A percentile compares a stretch with the other conserved stretches of the same genome.
These are phyloP conservation scores for Chaetodon trifasciatus DNA, from an alignment of 2,797 vertebrate species.

Conservation along the genomic window DNA sequence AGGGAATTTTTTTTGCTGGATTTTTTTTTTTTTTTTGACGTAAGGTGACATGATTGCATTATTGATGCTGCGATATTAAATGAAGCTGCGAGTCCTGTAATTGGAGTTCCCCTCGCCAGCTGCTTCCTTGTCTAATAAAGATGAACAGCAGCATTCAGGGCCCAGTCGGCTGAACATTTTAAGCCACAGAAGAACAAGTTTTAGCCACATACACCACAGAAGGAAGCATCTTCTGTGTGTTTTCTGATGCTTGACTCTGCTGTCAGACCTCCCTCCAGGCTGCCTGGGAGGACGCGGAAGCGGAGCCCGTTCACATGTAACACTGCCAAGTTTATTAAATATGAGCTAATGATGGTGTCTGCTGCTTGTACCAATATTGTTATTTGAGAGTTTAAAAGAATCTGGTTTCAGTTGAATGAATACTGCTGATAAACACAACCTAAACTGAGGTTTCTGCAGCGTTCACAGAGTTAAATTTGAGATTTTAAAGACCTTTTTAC, in stretches of 20 bases:
- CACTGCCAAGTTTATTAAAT: slow-evolving; percentile 5
- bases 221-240: slow-evolving; percentile 1
- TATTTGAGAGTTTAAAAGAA: not conserved
- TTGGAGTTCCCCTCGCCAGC: slow-evolving; percentile 43
- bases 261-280: not conserved
- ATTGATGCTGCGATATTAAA: slow-evolving; percentile 41
- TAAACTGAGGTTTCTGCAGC: not conserved
- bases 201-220: slow-evolving; percentile 4
- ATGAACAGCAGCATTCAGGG: slow-evolving; percentile 25
- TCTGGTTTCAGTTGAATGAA: not conserved
- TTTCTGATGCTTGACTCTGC: not conserved
- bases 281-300: not conserved
- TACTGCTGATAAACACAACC: not conserved
- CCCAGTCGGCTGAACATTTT: slow-evolving; percentile 14
- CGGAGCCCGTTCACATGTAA: not conserved
- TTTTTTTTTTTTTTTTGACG: not conserved
- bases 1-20: slow-evolving; percentile 14
- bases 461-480: not conserved
- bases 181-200: slow-evolving; percentile 21
- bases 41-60: slow-evolving; percentile 4
- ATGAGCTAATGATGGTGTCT: slow-evolving; percentile 13
- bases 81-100: slow-evolving; percentile 28
- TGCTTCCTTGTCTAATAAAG: slow-evolving; percentile 47
- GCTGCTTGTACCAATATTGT: not conserved
- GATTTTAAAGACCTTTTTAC: not conserved